Evolutionary conservation across 2,797 vertebrate genomes (phyloP), one percentile per base, ranked within the genome.

Genomic region (Acipenser transmontanus): DNA sequence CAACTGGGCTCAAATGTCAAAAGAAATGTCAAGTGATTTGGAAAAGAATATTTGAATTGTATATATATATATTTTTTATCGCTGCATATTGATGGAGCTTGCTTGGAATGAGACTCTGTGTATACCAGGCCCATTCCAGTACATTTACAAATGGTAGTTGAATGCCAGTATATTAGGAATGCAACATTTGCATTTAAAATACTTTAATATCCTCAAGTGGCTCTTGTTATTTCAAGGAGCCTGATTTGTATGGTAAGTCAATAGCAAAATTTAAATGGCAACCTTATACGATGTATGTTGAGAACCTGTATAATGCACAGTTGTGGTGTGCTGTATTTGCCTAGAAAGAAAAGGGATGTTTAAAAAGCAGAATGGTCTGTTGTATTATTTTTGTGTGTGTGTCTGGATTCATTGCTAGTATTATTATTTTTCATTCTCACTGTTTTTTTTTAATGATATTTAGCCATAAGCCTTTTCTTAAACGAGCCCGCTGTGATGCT

Each of bases 21-120:
- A 78, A 73, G 78, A 95, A 94, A 93, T 91, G 90, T 93, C 91
- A 92, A 84, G 84, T 89, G 87, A 81, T 85, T 82, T 79, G 47
- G 64, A 70, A 74, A 82, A 79, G 67, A 62, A 72, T 81, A 66
- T 78, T 82, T 80, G 80, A 86, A 77, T 84, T 74, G 83, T 77
- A 66, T 84, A 68, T 69, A 51, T 67, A 17, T 17, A 17, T 72
- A 67, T 71, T 70, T 71, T 69, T 20, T 61, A 20, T 62, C 47
- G 59, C 6, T 20, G 17, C 63, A 67, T 59, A 63, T 68, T 60
- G 74, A 71, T 66, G 11, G 81, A 74, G 81, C 67, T 67, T 61
- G 60, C 60, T 34, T 61, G 47, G 14, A 61, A 61, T 47, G 17
- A 14, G 60, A 61, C 60, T 47, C 20, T 17, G 17, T 7, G 60